Percentiles rank a stretch among this genome's conserved stretches.
These are phyloP conservation scores for Colius striatus DNA, from an alignment of 2,113 vertebrate genomes.

Conservation along the genomic window DNA sequence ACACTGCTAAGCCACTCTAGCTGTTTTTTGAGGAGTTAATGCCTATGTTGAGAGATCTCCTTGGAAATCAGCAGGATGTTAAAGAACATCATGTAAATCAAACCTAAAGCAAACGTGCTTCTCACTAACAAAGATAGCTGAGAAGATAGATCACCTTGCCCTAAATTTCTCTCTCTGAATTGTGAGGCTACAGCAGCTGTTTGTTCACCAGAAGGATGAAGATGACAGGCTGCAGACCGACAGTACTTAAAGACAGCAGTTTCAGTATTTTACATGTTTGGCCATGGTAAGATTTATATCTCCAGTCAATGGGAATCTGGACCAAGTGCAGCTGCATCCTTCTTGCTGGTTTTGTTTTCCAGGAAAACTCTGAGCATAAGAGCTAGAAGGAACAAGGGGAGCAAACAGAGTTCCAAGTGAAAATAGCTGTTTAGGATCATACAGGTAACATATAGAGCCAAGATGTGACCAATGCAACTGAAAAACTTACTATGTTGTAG, in stretches of 20 bases:
- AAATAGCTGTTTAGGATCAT: background rate
- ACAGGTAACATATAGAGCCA: background rate
- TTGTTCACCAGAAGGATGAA: constrained; percentile 7
- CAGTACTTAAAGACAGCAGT: constrained; percentile 16
- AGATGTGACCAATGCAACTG: background rate
- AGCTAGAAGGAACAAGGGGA: background rate
- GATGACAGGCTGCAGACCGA: background rate
- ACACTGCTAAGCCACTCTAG: background rate
- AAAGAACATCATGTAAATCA: constrained; percentile 34
- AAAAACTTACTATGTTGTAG: background rate
- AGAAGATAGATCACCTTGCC: background rate
- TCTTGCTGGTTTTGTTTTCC: constrained; percentile 19
- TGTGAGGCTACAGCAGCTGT: background rate
- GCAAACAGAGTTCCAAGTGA: background rate
- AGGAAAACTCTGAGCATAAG: background rate
- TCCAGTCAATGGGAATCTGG: constrained; percentile 19
- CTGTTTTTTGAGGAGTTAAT: background rate
- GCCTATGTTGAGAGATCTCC: background rate
- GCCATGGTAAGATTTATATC: constrained; percentile 51
- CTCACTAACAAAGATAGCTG: background rate
- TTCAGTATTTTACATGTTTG: constrained; percentile 20
- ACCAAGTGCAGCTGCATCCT: constrained; percentile 9
- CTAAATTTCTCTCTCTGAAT: background rate
- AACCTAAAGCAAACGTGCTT: background rate
- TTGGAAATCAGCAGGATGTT: background rate